phyloP scores from a whole-genome alignment of 1,140 invertebrate species.

The Mesaphorura yosii region DNA sequence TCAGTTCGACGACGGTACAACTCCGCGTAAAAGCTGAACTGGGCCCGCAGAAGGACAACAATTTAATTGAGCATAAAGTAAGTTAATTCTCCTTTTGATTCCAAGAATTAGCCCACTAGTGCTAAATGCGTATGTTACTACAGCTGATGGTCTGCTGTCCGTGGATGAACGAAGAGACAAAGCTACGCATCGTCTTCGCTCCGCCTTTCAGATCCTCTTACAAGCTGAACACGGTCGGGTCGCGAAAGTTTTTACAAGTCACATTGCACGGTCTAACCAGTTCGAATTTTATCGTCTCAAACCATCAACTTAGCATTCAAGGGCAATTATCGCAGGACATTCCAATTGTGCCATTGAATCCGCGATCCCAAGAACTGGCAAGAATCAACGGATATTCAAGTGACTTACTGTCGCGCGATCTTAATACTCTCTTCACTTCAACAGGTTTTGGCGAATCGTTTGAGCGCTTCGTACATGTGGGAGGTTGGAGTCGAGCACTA shows the following conservation, averaged over 20 bases:
- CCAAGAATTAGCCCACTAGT: background rate
- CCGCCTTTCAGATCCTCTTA: conserved; percentile 65
- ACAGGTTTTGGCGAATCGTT: conserved; percentile 46
- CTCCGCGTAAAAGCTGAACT: conserved; percentile 58
- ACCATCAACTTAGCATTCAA: conserved; percentile 44
- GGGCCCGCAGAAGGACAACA: conserved; percentile 51
- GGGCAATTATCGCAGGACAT: conserved; percentile 38
- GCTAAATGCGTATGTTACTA: conserved; percentile 25
- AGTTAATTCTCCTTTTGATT: conserved; percentile 18
- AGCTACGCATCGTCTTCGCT: conserved; percentile 60
- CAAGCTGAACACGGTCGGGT: conserved; percentile 67
- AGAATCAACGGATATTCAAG: no score
- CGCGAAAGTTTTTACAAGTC: conserved; percentile 67
- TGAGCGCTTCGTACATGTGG: conserved; percentile 70
- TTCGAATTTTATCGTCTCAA: conserved; percentile 44
- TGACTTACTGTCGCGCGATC: no score
- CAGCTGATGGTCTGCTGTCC: conserved; percentile 57
- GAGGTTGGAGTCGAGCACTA: conserved; percentile 48
- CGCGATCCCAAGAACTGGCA: conserved; percentile 34
- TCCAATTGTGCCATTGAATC: conserved; percentile 52
- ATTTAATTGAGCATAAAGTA: conserved; percentile 58
- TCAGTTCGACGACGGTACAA: conserved; percentile 49
- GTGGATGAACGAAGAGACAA: conserved; percentile 55
- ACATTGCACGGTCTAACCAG: conserved; percentile 55
- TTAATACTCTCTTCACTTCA: no score